A percentile compares a stretch with the other conserved stretches of the same genome.
Conservation (phyloP, 1,140 invertebrate genomes). For the Triops longicaudatus region DNA sequence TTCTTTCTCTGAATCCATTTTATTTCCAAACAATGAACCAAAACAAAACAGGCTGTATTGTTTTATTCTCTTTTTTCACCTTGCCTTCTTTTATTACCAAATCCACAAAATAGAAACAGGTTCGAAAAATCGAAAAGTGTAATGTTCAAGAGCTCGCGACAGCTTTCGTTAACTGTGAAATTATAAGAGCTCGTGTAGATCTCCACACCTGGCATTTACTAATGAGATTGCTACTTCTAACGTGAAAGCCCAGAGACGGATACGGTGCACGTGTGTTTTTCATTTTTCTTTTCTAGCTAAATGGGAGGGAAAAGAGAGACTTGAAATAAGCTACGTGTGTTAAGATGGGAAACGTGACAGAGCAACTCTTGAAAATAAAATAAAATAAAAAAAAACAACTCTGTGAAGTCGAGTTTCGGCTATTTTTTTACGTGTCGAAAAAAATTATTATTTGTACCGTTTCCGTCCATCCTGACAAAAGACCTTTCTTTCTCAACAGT, state of each 20-base stretch:
- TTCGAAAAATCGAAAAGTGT: neutral
- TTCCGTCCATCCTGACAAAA: neutral
- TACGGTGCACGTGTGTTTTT: neutral
- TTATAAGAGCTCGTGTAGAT: neutral
- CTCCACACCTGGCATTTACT: neutral
- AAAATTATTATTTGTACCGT: neutral
- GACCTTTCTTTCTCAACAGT: neutral
- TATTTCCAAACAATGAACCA: too few relatives aligned
- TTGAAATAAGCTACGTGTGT: neutral
- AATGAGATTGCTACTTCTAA: neutral
- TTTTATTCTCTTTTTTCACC: neutral
- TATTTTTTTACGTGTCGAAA: neutral
- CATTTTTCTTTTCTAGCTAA: neutral
- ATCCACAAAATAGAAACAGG: neutral
- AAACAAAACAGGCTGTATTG: neutral
- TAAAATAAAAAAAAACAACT: neutral
- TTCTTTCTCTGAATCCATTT: too few relatives aligned
- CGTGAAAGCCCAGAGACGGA: neutral
- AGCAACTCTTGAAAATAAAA: neutral
- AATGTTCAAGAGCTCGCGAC: neutral
- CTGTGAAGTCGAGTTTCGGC: neutral
- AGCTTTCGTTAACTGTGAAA: neutral
- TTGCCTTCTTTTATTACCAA: neutral
- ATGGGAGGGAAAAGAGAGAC: neutral
- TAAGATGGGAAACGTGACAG: conserved; percentile 2